These are phyloP conservation scores for Tupaia tana DNA, from an alignment of 2,113 vertebrate species.

Conservation along the genomic window DNA sequence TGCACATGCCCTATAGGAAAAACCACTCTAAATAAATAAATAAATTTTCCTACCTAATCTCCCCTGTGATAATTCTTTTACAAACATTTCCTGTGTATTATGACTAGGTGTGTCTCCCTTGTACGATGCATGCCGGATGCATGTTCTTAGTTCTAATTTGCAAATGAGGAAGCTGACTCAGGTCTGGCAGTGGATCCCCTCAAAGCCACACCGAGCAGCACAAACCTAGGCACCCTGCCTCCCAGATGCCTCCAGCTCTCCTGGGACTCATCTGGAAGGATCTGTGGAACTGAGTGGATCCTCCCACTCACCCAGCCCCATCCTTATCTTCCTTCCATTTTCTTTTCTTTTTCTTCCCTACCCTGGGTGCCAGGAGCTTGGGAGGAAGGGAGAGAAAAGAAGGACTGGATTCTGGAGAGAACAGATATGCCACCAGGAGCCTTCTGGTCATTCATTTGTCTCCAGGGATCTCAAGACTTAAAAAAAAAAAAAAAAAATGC, in stretches of 20 bases:
- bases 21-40: too few species aligned
- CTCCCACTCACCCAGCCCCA: neutral
- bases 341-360: neutral
- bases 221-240: neutral
- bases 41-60: neutral
- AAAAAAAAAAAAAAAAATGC: conserved; percentile 6
- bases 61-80: too few species aligned
- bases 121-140: neutral
- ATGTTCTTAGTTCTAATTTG: neutral
- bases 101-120: neutral
- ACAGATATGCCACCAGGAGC: neutral
- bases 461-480: conserved; percentile 40
- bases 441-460: neutral
- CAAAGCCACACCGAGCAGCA: neutral
- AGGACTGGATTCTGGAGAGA: conserved; percentile 55
- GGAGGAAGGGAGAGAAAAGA: conserved; percentile 77
- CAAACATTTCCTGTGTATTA: neutral
- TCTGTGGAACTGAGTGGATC: neutral
- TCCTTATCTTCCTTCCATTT: neutral
- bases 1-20: too few species aligned
- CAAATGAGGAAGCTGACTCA: neutral
- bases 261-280: neutral
- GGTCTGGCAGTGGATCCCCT: neutral
- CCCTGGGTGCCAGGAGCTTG: conserved; percentile 42
- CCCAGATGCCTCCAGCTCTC: neutral